Percentiles rank a stretch among this genome's conserved stretches.
Evolutionary conservation across 2,888 invertebrate genomes (phyloP).

Genomic region (Celastrina argiolus): DNA sequence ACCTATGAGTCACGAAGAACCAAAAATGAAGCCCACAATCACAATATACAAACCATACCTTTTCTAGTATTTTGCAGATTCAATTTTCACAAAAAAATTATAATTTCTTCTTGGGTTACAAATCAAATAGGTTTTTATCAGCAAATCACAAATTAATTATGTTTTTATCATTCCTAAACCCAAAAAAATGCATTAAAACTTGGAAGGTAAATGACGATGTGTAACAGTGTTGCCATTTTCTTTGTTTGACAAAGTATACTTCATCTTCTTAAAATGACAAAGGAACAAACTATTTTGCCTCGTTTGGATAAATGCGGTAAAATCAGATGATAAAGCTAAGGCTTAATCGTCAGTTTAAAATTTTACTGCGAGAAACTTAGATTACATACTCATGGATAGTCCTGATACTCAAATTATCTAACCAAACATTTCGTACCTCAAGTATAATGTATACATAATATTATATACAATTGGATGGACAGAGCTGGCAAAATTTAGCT

Average conservation of each 20-base stretch:
- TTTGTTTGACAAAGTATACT: neutral
- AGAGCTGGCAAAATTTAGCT: too few species aligned
- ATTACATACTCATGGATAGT: too few species aligned
- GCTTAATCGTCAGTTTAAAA: too few species aligned
- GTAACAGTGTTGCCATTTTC: constrained; percentile 26
- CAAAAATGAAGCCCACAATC: constrained; percentile 41
- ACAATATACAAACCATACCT: constrained; percentile 26
- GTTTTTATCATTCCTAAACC: constrained; percentile 30
- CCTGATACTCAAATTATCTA: too few species aligned
- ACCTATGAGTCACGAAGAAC: constrained; percentile 64
- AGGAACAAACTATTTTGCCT: neutral
- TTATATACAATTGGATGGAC: too few species aligned
- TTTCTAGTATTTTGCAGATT: neutral
- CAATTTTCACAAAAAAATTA: neutral
- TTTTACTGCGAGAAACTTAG: too few species aligned
- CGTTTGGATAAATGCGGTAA: too few species aligned
- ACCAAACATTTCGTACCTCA: too few species aligned
- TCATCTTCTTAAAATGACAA: neutral
- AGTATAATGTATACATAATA: too few species aligned
- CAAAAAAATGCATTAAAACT: constrained; percentile 53
- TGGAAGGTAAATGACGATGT: constrained; percentile 37
- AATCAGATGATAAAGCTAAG: too few species aligned
- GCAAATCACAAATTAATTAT: constrained; percentile 1
- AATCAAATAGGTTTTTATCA: neutral
- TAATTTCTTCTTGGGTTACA: neutral